phyloP scores from a whole-genome alignment of 2,797 vertebrate genomes.

The Tokudaia tokunoshimensis region DNA sequence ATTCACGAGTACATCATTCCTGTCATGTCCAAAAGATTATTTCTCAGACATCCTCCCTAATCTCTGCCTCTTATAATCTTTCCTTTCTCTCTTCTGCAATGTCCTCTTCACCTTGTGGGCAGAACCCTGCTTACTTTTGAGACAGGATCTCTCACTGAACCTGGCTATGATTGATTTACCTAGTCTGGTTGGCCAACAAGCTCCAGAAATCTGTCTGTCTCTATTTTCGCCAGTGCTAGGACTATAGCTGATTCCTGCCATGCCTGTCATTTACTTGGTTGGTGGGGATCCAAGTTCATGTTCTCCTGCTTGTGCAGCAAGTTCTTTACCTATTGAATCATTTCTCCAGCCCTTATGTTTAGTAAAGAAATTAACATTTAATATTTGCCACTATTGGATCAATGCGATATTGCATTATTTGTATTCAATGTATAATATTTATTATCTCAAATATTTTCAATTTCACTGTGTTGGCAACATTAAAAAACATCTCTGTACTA shows the following conservation, averaged over 20 bases:
- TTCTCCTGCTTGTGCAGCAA: neutral
- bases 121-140: neutral
- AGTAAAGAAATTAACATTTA: neutral
- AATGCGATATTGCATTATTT: neutral
- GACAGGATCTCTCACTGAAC: neutral
- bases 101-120: neutral
- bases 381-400: neutral
- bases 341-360: neutral
- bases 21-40: neutral
- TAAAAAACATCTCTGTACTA: neutral
- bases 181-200: neutral
- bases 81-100: neutral
- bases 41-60: neutral
- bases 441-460: neutral
- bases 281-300: neutral
- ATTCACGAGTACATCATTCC: neutral
- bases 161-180: neutral
- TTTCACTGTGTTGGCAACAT: neutral
- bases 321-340: neutral
- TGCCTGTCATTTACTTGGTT: neutral
- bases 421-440: neutral
- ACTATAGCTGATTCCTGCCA: neutral
- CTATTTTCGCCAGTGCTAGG: neutral
- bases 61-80: neutral
- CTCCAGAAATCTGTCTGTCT: neutral